Conservation (phyloP, 1,140 invertebrate species). For the Pseudomyrmex concolor region DNA sequence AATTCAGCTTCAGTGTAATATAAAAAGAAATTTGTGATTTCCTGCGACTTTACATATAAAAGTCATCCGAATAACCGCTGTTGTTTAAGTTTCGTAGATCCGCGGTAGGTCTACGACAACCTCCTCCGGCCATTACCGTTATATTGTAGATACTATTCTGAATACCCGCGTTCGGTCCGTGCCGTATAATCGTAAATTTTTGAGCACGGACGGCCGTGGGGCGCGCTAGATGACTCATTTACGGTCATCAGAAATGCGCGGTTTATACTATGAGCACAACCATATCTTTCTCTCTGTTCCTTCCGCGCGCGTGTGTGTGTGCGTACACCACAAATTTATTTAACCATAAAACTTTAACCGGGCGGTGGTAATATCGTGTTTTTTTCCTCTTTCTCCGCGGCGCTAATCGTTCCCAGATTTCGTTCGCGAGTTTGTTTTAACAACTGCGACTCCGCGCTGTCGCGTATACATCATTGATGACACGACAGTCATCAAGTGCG, state of each 20-base stretch:
- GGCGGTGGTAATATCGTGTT: constrained; percentile 28
- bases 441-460: constrained; percentile 16
- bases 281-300: constrained; percentile 25
- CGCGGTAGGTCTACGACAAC: constrained; percentile 29
- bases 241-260: constrained; percentile 49
- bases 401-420: constrained; percentile 2
- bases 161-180: constrained; percentile 14
- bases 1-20: too few relatives aligned
- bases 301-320: background rate
- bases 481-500: background rate
- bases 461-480: background rate
- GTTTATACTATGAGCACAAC: constrained; percentile 47
- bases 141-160: constrained; percentile 25
- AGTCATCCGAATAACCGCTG: background rate
- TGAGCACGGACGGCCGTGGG: constrained; percentile 29
- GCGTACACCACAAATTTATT: constrained; percentile 32
- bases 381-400: background rate
- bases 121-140: background rate
- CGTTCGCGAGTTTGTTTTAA: constrained; percentile 19
- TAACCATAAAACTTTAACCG: constrained; percentile 53
- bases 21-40: too few relatives aligned
- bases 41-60: constrained; percentile 1
- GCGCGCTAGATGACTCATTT: constrained; percentile 56
- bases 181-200: constrained; percentile 54
- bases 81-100: constrained; percentile 7